Conservation (phyloP, 2,113 vertebrate genomes). For the Willisornis vidua region DNA sequence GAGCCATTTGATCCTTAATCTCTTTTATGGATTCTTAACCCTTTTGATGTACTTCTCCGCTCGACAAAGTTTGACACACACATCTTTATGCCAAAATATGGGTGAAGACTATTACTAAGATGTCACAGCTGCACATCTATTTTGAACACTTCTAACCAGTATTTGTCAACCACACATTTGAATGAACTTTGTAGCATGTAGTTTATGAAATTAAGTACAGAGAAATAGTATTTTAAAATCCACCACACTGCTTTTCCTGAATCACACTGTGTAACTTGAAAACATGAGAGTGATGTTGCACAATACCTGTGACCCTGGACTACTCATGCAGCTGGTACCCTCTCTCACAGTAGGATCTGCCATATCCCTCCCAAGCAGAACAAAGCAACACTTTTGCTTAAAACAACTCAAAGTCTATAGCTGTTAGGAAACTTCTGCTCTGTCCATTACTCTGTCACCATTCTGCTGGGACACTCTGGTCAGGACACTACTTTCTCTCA, state of each 20-base stretch:
- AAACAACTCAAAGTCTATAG: neutral
- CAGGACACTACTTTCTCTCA: neutral
- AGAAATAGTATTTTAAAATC: neutral
- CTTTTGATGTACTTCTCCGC: slow-evolving; percentile 45
- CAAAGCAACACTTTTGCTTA: neutral
- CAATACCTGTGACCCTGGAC: fast-evolving
- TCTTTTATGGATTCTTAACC: slow-evolving; percentile 51
- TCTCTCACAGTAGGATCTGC: neutral
- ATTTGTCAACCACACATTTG: neutral
- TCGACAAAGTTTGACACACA: neutral
- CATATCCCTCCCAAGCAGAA: neutral
- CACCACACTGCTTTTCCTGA: neutral
- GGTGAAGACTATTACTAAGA: neutral
- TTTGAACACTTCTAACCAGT: neutral
- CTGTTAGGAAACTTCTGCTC: neutral
- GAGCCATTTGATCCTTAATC: slow-evolving; percentile 56
- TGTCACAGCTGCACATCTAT: neutral
- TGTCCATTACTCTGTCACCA: neutral
- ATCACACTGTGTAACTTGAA: neutral
- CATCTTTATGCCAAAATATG: neutral
- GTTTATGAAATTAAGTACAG: neutral
- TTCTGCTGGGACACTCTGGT: neutral
- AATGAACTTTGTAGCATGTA: neutral
- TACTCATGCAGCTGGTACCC: neutral
- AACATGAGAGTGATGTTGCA: neutral